phyloP scores from a whole-genome alignment of 2,113 vertebrate species.

The Thymallus thymallus region DNA sequence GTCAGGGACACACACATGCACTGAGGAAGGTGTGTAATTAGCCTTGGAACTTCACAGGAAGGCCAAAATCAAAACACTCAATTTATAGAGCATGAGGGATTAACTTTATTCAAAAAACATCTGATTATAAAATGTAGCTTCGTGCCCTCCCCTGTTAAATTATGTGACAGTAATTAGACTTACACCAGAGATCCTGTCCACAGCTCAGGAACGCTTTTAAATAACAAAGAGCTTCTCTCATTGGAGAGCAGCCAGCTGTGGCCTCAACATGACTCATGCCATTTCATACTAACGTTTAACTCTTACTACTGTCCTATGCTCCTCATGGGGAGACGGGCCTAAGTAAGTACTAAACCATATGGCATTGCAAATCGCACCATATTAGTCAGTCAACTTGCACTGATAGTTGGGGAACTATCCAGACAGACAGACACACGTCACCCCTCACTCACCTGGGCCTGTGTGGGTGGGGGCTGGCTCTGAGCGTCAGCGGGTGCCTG shows the following conservation, averaged over 20 bases:
- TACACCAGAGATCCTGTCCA: background rate
- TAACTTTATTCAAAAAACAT: background rate
- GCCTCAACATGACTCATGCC: background rate
- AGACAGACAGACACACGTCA: background rate
- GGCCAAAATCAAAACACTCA: background rate
- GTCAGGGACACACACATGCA: background rate
- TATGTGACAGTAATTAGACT: background rate
- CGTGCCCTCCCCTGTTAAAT: background rate
- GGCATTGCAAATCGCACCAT: too few relatives aligned
- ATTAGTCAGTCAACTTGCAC: background rate
- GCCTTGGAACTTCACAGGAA: background rate
- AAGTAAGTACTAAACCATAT: too few relatives aligned
- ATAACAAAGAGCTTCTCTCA: background rate
- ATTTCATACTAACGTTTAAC: background rate
- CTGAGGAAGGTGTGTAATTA: background rate
- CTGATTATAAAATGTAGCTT: background rate
- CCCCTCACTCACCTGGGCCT: constrained; percentile 69
- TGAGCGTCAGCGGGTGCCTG: constrained; percentile 88
- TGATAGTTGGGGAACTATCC: background rate
- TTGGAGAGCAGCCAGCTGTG: background rate
- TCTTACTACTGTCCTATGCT: too few relatives aligned
- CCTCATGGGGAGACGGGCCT: too few relatives aligned
- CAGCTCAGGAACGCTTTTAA: background rate
- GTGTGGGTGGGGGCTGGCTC: constrained; percentile 88
- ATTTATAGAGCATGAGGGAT: background rate